phyloP scores from a whole-genome alignment of 2,797 vertebrate genomes.

The Scyliorhinus canicula region DNA sequence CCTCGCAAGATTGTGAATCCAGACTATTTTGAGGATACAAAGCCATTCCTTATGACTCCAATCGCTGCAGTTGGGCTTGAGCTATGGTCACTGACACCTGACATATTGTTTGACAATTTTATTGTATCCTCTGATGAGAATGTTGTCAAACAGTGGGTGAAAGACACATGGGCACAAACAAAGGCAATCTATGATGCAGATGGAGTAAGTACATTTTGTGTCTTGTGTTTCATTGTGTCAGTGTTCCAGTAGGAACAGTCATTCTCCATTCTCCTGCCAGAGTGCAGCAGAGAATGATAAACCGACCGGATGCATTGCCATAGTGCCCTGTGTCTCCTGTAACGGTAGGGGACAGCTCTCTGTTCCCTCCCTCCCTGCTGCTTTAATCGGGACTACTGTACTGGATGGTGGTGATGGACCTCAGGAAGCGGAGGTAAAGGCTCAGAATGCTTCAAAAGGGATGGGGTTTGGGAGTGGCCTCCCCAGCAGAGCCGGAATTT shows the following conservation, averaged over 20 bases:
- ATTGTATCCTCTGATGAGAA: slow-evolving; percentile 45
- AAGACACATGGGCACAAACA: slow-evolving; percentile 48
- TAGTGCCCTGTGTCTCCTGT: not conserved
- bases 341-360: not conserved
- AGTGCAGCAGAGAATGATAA: not conserved
- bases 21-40: slow-evolving; percentile 44
- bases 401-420: not conserved
- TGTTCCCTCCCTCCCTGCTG: not conserved
- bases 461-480: too few relatives aligned
- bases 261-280: not conserved
- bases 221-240: not conserved
- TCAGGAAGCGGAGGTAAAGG: not conserved
- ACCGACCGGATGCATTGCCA: not conserved
- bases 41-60: slow-evolving; percentile 44
- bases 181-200: slow-evolving; percentile 33
- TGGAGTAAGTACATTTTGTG: slow-evolving; percentile 16
- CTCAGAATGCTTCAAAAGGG: not conserved
- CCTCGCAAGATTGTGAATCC: slow-evolving; percentile 46
- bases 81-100: slow-evolving; percentile 49
- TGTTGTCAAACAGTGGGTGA: slow-evolving; percentile 46
- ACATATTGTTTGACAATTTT: slow-evolving; percentile 52
- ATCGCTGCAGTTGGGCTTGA: slow-evolving; percentile 51
- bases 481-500: not conserved
- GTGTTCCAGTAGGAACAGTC: not conserved
- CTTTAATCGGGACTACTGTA: not conserved